Evolutionary conservation across 2,113 vertebrate species (phyloP).

Genomic region (Psilopogon haemacephalus): DNA sequence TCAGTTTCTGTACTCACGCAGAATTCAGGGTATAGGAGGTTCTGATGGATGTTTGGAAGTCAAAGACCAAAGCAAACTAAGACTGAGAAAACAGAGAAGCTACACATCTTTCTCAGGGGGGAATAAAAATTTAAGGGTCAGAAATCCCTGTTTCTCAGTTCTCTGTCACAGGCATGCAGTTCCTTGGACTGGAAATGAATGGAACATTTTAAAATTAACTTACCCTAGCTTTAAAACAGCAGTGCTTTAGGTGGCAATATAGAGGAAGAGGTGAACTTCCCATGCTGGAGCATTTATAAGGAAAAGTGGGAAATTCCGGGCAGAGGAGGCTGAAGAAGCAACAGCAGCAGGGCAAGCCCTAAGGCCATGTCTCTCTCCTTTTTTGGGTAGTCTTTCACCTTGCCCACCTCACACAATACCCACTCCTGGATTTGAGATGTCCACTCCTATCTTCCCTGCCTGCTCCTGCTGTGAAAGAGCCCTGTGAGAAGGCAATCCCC

Average conservation of each 20-base stretch:
- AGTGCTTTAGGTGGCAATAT: not conserved
- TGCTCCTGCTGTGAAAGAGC: not conserved
- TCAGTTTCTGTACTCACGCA: not conserved
- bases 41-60: not conserved
- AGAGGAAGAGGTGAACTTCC: not conserved
- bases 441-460: not conserved
- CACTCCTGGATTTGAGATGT: not conserved
- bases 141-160: not conserved
- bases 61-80: not conserved
- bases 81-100: not conserved
- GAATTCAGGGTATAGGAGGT: not conserved
- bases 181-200: not conserved
- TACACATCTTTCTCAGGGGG: not conserved
- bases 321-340: not conserved
- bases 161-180: not conserved
- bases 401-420: rapidly evolving
- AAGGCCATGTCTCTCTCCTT: not conserved
- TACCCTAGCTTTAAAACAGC: too few species aligned
- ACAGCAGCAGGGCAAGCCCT: not conserved
- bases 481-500: not conserved
- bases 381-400: not conserved
- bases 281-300: not conserved
- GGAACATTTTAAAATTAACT: too few species aligned
- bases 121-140: not conserved
- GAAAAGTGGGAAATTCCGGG: not conserved